These are phyloP conservation scores for Ara ararauna DNA, from an alignment of 2,797 vertebrate genomes.

Conservation along the genomic window DNA sequence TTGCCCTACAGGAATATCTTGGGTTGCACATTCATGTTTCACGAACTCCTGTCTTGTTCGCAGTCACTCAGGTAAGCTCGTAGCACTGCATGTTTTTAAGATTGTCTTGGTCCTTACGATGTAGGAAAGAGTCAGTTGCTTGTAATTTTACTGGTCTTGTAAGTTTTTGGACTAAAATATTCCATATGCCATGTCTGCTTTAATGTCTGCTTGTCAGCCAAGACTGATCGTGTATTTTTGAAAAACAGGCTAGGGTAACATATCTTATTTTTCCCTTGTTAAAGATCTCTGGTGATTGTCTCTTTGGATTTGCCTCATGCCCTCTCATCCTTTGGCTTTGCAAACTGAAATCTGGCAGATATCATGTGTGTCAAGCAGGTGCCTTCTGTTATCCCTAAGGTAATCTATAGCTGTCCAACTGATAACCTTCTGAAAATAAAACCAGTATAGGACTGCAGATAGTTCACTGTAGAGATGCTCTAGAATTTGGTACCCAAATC, in stretches of 20 bases:
- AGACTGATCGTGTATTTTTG: not conserved
- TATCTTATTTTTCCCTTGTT: not conserved
- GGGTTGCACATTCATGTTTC: not conserved
- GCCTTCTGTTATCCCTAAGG: conserved; percentile 17
- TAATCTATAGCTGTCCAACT: conserved; percentile 29
- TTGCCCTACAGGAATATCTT: not conserved
- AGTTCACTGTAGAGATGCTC: not conserved
- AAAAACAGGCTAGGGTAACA: not conserved
- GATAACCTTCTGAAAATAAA: conserved; percentile 44
- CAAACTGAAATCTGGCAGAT: conserved; percentile 39
- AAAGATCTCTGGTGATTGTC: not conserved
- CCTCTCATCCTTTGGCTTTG: not conserved
- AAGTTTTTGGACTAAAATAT: not conserved
- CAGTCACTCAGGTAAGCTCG: not conserved
- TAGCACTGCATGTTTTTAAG: not conserved
- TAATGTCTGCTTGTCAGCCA: not conserved
- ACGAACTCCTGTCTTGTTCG: not conserved
- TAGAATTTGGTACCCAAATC: not conserved
- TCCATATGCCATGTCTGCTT: not conserved
- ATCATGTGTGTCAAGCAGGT: conserved; percentile 15
- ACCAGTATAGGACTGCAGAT: not conserved
- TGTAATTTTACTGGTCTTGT: not conserved
- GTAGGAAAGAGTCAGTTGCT: not conserved
- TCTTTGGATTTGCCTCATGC: conserved; percentile 10
- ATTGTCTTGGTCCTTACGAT: not conserved